Percentiles rank a stretch among this genome's conserved stretches.
Conservation (phyloP, 2,888 invertebrate species). For the Cremastobaeus sp. region DNA sequence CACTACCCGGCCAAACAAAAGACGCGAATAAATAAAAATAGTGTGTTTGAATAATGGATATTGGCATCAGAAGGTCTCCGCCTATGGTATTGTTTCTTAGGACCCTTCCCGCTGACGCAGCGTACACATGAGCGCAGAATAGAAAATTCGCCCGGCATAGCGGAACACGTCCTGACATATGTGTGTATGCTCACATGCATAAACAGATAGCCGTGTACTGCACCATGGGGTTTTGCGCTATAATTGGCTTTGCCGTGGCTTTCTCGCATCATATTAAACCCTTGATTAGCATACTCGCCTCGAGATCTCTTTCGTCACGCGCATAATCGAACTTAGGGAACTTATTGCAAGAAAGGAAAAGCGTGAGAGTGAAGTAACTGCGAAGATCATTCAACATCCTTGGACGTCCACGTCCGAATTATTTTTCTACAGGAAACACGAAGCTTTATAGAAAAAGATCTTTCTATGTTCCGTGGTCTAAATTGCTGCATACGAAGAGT, state of each 20-base stretch:
- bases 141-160: conserved; percentile 31
- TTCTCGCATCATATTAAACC: conserved; percentile 69
- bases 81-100: conserved; percentile 69
- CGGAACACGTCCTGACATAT: conserved; percentile 29
- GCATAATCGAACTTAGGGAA: conserved; percentile 67
- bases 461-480: too few species aligned
- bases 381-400: too few species aligned
- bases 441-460: too few species aligned
- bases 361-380: conserved; percentile 18
- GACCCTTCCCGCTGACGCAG: conserved; percentile 40
- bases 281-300: conserved; percentile 74
- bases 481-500: too few species aligned
- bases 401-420: too few species aligned
- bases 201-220: conserved; percentile 40
- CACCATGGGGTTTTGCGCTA: conserved; percentile 68
- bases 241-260: conserved; percentile 74
- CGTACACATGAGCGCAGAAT: conserved; percentile 24
- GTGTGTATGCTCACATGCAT: conserved; percentile 33
- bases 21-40: conserved; percentile 74
- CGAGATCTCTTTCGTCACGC: conserved; percentile 77
- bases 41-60: conserved; percentile 73
- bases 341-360: conserved; percentile 47
- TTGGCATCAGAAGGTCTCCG: conserved; percentile 63
- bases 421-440: too few species aligned
- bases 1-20: conserved; percentile 70